Evolutionary conservation across 2,113 vertebrate species (phyloP), one percentile per base, ranked within the genome.

Genomic region (Sinocyclocheilus anophthalmus): DNA sequence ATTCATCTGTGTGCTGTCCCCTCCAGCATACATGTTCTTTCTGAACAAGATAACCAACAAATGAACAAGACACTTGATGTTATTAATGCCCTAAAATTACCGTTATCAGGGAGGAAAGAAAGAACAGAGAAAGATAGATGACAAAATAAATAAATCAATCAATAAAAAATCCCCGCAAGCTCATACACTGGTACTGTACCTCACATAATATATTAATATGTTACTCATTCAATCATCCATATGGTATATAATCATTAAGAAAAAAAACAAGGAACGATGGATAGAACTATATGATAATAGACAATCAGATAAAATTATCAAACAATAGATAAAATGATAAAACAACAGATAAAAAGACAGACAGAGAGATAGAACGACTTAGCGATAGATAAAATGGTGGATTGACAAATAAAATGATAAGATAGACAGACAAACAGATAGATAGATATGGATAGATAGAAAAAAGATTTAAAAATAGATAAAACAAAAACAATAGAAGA

Each of bases 11-110:
- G 96, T 20, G 5, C 94, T 96, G 37, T 99, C 98, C 3, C 95
- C 97, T 59, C 97, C 97, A 0, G 97, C 94, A 69, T 98, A 98
- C 97, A 97, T 96, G 92, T 98, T 99, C 91, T 99, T 99, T 92
- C 98, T 99, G 81, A 84, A 61, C 11, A 83, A 67, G 73, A 88
- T 85, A 91, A 55, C 48, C n/a, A 67, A 0, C 50, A 70, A 30
- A 53, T 67, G 33, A 87, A 76, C 33, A 65, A 45, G 20, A 80
- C 13, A 50, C 57, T 84, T 20, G 42, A 39, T 33, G 30, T 33
- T 33, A 33, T 33, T 33, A 33, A 33, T 33, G 30, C 30, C 30
- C 30, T 33, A 33, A 33, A 16, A 33, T 69, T 50, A 30, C 83
- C 5, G 11, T 65, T 37, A 4, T 18, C 37, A 24, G 2, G 22